Evolutionary conservation across 2,888 invertebrate genomes (phyloP), one percentile per base, ranked within the genome.

Genomic region (Zygaena filipendulae): DNA sequence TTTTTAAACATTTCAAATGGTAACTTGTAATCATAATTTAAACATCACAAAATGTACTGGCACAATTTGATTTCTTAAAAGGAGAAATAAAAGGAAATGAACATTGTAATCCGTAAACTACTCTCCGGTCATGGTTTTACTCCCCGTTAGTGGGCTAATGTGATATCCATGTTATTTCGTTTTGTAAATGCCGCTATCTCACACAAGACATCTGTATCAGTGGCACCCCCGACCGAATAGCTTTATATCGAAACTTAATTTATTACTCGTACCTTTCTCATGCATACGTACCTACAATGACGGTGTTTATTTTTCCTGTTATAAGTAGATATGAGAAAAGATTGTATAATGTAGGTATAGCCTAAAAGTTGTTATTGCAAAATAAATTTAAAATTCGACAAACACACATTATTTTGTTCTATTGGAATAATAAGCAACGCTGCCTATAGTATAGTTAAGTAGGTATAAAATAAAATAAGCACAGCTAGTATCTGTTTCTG

Each of bases 91-190:
- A n/a, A n/a, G n/a, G n/a, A n/a, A n/a, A n/a, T n/a, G n/a, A n/a
- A n/a, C n/a, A n/a, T n/a, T n/a, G n/a, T n/a, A n/a, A n/a, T n/a
- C n/a, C n/a, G n/a, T n/a, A n/a, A n/a, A n/a, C n/a, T 43, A 42
- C 40, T 34, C 35, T 35, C 35, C 33, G 35, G 39, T 38, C 39
- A 48, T 49, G 47, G 46, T 48, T 43, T 49, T 38, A 45, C 49
- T 50, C 44, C 48, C 48, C 47, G 58, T 59, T 59, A 53, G 44
- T 45, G 49, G 47, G 48, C 59, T 77, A 77, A 77, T 77, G 77
- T 77, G 74, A 70, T 72, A 74, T 68, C 62, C 75, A 56, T 77
- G 77, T 77, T 58, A 46, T 36, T 54, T 49, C 62, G 66, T 69
- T 70, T 66, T 58, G 70, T 64, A 47, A 49, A 47, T 42, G 62